Evolutionary conservation across 2,888 invertebrate species (phyloP), one percentile per base, ranked within the genome.

Genomic region (Nymphalis c-album): DNA sequence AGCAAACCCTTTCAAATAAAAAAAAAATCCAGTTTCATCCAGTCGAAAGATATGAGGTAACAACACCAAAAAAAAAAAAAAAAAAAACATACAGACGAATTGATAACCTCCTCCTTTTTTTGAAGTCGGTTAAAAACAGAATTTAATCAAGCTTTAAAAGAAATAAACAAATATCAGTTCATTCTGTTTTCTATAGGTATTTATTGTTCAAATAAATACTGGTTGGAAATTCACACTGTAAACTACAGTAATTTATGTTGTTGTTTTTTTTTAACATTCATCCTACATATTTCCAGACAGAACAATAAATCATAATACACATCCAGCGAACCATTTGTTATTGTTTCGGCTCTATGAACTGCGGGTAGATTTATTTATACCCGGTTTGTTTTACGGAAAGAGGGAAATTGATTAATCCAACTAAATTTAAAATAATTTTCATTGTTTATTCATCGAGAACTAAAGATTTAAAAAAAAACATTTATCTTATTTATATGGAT

Each of bases 241-340:
- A 50, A 50, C 50, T 20, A 53, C 31, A 31, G 50, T 31, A 50
- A 69, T 63, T 69, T 69, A 66, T 62, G 59, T 59, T 35, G 17
- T 67, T 48, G n/a, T n/a, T 60, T 60, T 60, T 53, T 64, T 62
- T 63, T 51, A 68, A 71, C 60, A 63, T 66, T 63, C 68, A 66
- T 66, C 68, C 60, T 57, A 71, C 60, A 65, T 69, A 71, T 63
- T 40, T 67, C 62, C 62, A 68, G 68, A 40, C 59, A 59, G 58
- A 62, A 63, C 68, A 22, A 68, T 70, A 70, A 68, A 70, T 70
- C 70, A 70, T 70, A 70, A 65, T 68, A 60, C 68, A 68, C 57
- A 68, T 58, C 46, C 63, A 50, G 40, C 40, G 17, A 48, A 63
- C 63, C 68, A 63, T 70, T 70, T 70, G 70, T 68, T 70, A 70